A percentile compares a stretch with the other conserved stretches of the same genome.
These are phyloP conservation scores for Orius insidiosus DNA, from an alignment of 1,140 invertebrate genomes.

Conservation along the genomic window DNA sequence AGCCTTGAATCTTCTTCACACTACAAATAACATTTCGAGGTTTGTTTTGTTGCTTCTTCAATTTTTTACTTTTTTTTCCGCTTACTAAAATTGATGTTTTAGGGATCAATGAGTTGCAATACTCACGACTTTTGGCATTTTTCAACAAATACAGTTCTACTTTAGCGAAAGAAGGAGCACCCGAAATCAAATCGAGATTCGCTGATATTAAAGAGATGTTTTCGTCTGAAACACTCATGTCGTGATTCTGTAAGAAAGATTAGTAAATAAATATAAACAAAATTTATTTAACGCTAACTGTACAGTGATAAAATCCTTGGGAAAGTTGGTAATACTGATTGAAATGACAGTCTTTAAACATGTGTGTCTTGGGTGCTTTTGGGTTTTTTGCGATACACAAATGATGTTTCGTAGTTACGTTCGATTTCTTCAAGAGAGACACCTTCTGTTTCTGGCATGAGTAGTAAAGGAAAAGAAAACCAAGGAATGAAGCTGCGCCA, in stretches of 20 bases:
- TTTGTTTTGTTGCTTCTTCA: too few relatives aligned
- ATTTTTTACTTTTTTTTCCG: background rate
- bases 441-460: conserved; percentile 68
- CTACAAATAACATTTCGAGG: conserved; percentile 46
- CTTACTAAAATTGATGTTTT: background rate
- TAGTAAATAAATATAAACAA: too few relatives aligned
- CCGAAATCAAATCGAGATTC: conserved; percentile 44
- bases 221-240: background rate
- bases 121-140: background rate
- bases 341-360: too few relatives aligned
- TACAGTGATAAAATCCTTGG: too few relatives aligned
- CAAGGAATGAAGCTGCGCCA: conserved; percentile 32
- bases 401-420: conserved; percentile 2
- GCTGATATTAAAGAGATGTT: conserved; percentile 38
- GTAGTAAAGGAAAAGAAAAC: conserved; percentile 32
- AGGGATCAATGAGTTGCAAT: conserved; percentile 8
- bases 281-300: too few relatives aligned
- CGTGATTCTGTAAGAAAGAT: too few relatives aligned
- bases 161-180: conserved; percentile 38
- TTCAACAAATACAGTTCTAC: conserved; percentile 7
- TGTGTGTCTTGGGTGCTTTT: too few relatives aligned
- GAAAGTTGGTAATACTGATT: too few relatives aligned
- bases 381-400: too few relatives aligned
- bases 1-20: conserved; percentile 53
- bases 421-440: conserved; percentile 52